Base-by-base conservation (phyloP, 2,797 vertebrate genomes). In the Argya squamiceps region DNA sequence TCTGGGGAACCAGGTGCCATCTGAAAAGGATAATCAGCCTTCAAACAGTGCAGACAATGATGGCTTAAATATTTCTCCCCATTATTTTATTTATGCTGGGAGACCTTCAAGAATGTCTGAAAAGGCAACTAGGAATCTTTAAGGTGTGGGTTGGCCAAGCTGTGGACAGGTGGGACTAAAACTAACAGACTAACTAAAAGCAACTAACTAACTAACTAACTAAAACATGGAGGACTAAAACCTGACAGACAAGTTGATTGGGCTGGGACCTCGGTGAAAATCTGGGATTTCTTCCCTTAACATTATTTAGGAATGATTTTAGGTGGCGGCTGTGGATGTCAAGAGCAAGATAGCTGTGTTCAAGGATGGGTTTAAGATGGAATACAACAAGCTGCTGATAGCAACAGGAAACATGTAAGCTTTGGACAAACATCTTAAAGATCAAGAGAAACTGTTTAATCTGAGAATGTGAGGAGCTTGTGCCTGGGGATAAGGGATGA, bases 311-410 rank as follows among this genome's bases (percentile, higher is more conserved):
- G 80, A 93, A 84, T 96, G 70, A 70, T 97, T 98, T 84, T 87
- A 99, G 99, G 99, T 98, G 82, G 98, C 98, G 6, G 98, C 98
- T 5, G 96, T 99, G 89, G 99, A 99, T 24, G 97, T 99, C 74
- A 99, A 99, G 97, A 98, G 98, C 90, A 99, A 98, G 97, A 98
- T 97, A 36, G 99, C 98, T 6, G 98, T 98, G 47, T 99, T 99
- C 98, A 99, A 99, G 84, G 99, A 99, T 24, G 99, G 99, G 68
- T 98, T 99, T 96, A 99, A 98, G 97, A 99, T 99, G 98, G 99
- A 99, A 92, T 99, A 99, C 96, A 99, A 98, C 97, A 99, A 99
- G 86, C 98, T 99, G 78, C 98, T 99, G 79, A 98, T 99, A 95
- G 99, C 99, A 3, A 99, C 99, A 22, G 99, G 99, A 95, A 99